Percentiles rank a stretch among this genome's conserved stretches.
Conservation (phyloP, 2,113 vertebrate species). For the Pedionomus torquatus region DNA sequence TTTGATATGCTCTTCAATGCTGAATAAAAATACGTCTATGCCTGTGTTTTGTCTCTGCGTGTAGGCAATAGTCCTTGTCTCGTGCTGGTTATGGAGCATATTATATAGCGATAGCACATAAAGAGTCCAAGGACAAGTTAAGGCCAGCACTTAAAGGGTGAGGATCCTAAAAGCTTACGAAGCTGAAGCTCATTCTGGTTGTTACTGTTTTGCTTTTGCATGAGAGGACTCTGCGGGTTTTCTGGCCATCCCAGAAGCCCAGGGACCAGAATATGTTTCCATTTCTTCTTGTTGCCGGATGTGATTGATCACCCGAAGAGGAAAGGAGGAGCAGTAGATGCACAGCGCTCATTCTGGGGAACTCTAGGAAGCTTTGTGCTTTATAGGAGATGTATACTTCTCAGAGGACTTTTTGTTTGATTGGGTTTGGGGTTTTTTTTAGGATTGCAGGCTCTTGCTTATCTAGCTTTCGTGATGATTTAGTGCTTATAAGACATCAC, state of each 20-base stretch:
- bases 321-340: not conserved
- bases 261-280: not conserved
- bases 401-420: conserved; percentile 43
- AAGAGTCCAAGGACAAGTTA: not conserved
- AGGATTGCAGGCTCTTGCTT: not conserved
- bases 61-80: not conserved
- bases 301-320: conserved; percentile 37
- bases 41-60: not conserved
- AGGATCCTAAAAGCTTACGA: not conserved
- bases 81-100: not conserved
- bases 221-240: not conserved
- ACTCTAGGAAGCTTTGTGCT: conserved; percentile 9
- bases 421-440: not conserved
- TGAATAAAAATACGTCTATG: not conserved
- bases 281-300: not conserved
- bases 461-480: conserved; percentile 45
- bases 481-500: conserved; percentile 44
- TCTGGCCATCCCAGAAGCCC: not conserved
- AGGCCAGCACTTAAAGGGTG: not conserved
- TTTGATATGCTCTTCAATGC: not conserved
- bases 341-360: not conserved
- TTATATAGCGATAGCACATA: not conserved
- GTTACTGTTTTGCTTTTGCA: not conserved
- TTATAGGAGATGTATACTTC: conserved; percentile 31
- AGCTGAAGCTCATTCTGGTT: not conserved